These are phyloP conservation scores for Hozukius guyotensis DNA, from an alignment of 2,797 vertebrate genomes.

Conservation along the genomic window DNA sequence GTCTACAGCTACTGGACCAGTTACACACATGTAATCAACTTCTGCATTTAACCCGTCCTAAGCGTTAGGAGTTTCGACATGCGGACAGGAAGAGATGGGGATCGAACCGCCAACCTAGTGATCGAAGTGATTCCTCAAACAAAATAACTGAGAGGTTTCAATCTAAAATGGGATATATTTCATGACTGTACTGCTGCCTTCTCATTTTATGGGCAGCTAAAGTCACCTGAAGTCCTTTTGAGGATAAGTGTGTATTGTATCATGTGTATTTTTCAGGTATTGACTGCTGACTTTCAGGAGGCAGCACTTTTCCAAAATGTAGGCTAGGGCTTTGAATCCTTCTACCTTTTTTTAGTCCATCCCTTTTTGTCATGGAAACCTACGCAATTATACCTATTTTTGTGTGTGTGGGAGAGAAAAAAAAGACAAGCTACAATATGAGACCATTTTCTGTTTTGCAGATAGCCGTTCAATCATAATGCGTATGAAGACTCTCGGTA, in stretches of 20 bases:
- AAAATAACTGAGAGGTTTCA: background rate
- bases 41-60: too few species aligned
- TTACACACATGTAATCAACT: too few species aligned
- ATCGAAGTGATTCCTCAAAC: background rate
- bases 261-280: background rate
- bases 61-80: too few species aligned
- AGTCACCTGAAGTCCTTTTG: background rate
- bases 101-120: too few species aligned
- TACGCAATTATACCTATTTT: slow-evolving; percentile 5
- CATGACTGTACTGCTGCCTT: background rate
- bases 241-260: background rate
- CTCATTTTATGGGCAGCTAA: background rate
- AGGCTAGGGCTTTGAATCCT: background rate
- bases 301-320: background rate
- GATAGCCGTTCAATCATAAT: slow-evolving; percentile 9
- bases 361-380: background rate
- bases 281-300: background rate
- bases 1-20: too few species aligned
- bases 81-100: too few species aligned
- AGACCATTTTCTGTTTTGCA: slow-evolving; percentile 16
- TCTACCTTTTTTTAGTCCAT: background rate
- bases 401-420: background rate
- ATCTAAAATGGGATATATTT: background rate
- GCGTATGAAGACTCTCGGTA: slow-evolving; percentile 5
- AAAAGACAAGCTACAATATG: background rate